phyloP scores from a whole-genome alignment of 2,888 invertebrate species.

The Teinopalpus imperialis region DNA sequence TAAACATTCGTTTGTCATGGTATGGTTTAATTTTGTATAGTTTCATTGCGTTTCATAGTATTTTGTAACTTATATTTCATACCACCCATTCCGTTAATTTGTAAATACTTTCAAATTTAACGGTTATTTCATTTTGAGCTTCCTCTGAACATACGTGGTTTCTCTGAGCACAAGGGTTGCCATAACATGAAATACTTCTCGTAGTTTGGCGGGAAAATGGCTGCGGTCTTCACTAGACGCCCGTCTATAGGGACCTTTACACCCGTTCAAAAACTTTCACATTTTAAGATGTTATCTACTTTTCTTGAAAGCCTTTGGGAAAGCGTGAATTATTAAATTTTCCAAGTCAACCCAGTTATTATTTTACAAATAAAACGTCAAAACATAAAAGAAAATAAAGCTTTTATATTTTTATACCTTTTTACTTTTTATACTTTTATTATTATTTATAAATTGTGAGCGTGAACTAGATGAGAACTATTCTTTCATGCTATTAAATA shows the following conservation, averaged over 20 bases:
- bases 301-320: conserved; percentile 45
- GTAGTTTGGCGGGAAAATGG: conserved; percentile 29
- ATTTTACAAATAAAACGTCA: conserved; percentile 24
- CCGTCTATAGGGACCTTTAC: conserved; percentile 44
- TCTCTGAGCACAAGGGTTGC: conserved; percentile 40
- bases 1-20: too few relatives aligned
- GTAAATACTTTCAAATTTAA: not conserved
- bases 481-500: too few relatives aligned
- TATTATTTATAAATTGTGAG: too few relatives aligned
- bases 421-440: too few relatives aligned
- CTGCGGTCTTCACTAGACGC: conserved; percentile 29
- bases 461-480: too few relatives aligned
- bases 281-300: conserved; percentile 68
- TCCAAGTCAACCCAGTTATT: conserved; percentile 33
- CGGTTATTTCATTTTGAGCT: conserved; percentile 30
- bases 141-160: conserved; percentile 33
- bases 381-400: conserved; percentile 6
- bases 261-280: conserved; percentile 59
- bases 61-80: too few relatives aligned
- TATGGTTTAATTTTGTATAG: too few relatives aligned
- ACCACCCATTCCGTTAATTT: too few relatives aligned
- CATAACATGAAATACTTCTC: conserved; percentile 40
- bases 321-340: conserved; percentile 63
- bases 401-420: not conserved
- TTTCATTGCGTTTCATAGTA: too few relatives aligned